phyloP scores from a whole-genome alignment of 2,888 invertebrate genomes.

The Leucophenga montana region DNA sequence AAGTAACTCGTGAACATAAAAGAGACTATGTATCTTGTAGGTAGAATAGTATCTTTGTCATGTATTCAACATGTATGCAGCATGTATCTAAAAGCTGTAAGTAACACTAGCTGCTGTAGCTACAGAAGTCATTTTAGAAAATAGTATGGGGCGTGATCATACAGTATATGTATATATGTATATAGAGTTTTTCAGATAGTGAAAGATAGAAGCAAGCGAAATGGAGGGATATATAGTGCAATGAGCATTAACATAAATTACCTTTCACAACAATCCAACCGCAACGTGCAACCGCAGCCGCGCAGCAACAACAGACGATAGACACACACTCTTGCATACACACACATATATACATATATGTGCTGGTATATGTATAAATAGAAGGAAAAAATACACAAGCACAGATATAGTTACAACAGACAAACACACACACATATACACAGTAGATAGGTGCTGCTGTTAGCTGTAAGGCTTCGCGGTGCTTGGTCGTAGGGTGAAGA shows the following conservation, averaged over 20 bases:
- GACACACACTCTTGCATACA: slow-evolving; percentile 43
- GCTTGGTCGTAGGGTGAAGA: slow-evolving; percentile 3
- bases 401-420: slow-evolving; percentile 23
- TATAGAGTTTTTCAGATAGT: not conserved
- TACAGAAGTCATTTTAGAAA: slow-evolving; percentile 36
- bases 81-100: too few species aligned
- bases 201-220: not conserved
- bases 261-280: slow-evolving; percentile 57
- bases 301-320: slow-evolving; percentile 30
- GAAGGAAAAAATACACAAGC: not conserved
- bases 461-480: slow-evolving; percentile 56
- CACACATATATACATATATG: slow-evolving; percentile 21
- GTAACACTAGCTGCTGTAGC: too few species aligned
- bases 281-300: slow-evolving; percentile 29
- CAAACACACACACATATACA: slow-evolving; percentile 37
- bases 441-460: slow-evolving; percentile 45
- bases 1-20: slow-evolving; percentile 41
- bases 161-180: slow-evolving; percentile 31
- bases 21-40: not conserved
- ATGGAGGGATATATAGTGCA: not conserved
- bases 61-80: too few species aligned
- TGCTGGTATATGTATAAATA: not conserved
- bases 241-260: slow-evolving; percentile 65
- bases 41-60: too few species aligned
- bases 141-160: slow-evolving; percentile 43